A percentile compares a stretch with the other conserved stretches of the same genome.
These are phyloP conservation scores for Euzetes globulus DNA, from an alignment of 2,888 invertebrate genomes.

Conservation along the genomic window DNA sequence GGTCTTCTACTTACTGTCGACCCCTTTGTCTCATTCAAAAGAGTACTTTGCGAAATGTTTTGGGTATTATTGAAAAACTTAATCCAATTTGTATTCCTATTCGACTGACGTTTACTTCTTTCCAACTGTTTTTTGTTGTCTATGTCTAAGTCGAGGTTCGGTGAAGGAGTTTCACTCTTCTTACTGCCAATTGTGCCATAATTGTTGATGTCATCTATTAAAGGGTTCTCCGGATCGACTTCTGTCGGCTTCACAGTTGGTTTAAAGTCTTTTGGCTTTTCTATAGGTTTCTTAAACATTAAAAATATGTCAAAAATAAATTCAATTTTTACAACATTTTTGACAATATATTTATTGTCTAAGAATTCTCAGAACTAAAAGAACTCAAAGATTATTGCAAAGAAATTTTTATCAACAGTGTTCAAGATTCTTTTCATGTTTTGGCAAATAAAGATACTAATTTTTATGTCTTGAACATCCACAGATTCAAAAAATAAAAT, in stretches of 20 bases:
- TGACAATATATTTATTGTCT: no score
- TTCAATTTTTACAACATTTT: no score
- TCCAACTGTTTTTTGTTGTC: not conserved
- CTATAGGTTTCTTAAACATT: slow-evolving; percentile 9
- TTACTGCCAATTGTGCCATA: slow-evolving; percentile 29
- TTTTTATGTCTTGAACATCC: no score
- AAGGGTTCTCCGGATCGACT: not conserved
- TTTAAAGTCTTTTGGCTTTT: not conserved
- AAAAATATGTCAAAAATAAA: no score
- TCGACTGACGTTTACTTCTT: not conserved
- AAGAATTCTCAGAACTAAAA: no score
- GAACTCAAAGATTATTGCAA: no score
- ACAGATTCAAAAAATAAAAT: no score
- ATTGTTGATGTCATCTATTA: slow-evolving; percentile 32
- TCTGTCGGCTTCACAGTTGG: not conserved
- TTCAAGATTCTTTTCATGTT: no score
- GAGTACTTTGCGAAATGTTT: not conserved
- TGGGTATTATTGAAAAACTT: not conserved
- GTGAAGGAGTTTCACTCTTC: not conserved
- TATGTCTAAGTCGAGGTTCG: not conserved
- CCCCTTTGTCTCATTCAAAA: not conserved
- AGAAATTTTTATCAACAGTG: no score
- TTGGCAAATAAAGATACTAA: no score
- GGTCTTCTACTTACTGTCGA: not conserved
- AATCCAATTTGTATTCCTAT: not conserved